Evolutionary conservation across 2,888 invertebrate species (phyloP), one percentile per base, ranked within the genome.

Genomic region (Neocrepidodera transversa): DNA sequence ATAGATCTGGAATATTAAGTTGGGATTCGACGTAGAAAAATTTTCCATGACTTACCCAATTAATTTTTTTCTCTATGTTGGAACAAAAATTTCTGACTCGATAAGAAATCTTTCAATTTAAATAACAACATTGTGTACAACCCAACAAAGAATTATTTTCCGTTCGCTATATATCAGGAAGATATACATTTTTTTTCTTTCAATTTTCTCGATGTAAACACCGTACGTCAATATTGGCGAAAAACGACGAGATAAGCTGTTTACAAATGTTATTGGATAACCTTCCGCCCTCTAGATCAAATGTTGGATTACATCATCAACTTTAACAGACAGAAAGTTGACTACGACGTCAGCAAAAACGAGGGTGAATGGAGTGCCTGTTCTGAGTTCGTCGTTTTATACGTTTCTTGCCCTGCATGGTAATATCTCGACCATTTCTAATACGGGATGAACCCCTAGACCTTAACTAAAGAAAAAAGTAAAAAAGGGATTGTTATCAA

Each of bases 181-280:
- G 38, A 17, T 16, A 38, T 17, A 38, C 38, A n/a, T 56, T 52
- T 58, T 30, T 52, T 35, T 48, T 52, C 43, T 58, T 58, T 43
- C 55, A 62, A 58, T 62, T 55, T 56, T 43, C 49, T 30, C 47
- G 13, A 30, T 51, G 62, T 51, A 58, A 58, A 62, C 51, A 62
- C 48, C 47, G 58, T 52, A 58, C 50, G 55, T 62, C 62, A 62
- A 58, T 58, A 52, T 56, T 56, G 52, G 48, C 58, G 42, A 36
- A 26, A 59, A 61, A 49, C 50, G 53, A 55, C 43, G 36, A 48
- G 56, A 58, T 61, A 59, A 62, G 49, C 62, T 62, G 58, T 62
- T 62, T 62, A 59, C 58, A 49, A 58, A 62, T 56, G 56, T 62
- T 58, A 58, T 62, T 59, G 58, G 55, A 58, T 58, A 59, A 62